Evolutionary conservation across 2,888 invertebrate genomes (phyloP).

Genomic region (Chrysodeixis includens): DNA sequence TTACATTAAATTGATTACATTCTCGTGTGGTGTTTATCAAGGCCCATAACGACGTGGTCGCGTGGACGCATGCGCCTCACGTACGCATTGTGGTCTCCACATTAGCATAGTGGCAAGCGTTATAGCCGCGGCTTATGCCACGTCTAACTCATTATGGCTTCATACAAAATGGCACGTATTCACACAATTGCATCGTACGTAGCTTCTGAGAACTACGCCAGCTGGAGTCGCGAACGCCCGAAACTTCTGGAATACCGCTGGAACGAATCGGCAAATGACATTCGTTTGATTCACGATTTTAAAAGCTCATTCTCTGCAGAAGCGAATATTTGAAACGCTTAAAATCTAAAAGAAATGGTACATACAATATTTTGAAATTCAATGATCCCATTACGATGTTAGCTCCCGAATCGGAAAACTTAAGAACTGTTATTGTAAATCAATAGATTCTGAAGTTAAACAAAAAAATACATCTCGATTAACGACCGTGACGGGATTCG

Average conservation of each 20-base stretch:
- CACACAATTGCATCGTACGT: conserved; percentile 40
- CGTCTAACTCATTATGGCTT: conserved; percentile 48
- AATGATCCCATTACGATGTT: too few species aligned
- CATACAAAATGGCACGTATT: conserved; percentile 45
- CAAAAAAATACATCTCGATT: background rate
- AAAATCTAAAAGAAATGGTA: too few species aligned
- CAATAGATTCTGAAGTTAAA: conserved; percentile 1
- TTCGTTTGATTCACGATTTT: background rate
- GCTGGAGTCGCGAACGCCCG: conserved; percentile 15
- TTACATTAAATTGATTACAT: conserved; percentile 36
- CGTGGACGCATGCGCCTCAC: conserved; percentile 51
- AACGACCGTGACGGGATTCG: conserved; percentile 15
- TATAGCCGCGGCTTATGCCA: conserved; percentile 46
- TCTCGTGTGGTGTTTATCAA: conserved; percentile 23
- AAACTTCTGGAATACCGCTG: background rate
- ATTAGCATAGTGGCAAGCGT: conserved; percentile 55
- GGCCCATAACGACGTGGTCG: conserved; percentile 22
- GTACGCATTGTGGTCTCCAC: conserved; percentile 55
- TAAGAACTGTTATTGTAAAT: conserved; percentile 11
- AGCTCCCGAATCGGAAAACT: too few species aligned
- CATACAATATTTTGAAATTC: too few species aligned
- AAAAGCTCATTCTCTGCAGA: too few species aligned
- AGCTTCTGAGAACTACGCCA: conserved; percentile 9
- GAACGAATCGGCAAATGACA: background rate
- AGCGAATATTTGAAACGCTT: too few species aligned